These are phyloP conservation scores for Drosophila miranda DNA, from an alignment of 1,140 invertebrate genomes.

Conservation along the genomic window DNA sequence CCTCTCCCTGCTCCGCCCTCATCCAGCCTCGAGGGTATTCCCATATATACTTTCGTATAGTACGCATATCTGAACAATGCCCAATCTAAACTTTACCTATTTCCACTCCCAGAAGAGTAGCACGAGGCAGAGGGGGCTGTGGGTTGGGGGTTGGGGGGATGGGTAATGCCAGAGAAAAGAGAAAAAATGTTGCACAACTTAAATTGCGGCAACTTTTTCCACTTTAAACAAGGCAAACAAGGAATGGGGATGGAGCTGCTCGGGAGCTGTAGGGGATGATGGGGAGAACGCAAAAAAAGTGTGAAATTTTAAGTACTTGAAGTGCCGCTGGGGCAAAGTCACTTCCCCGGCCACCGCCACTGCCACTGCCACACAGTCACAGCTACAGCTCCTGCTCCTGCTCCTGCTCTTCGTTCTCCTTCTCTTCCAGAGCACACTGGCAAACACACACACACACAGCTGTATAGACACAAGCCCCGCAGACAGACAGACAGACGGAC, in stretches of 20 bases:
- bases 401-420: no score
- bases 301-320: constrained; percentile 78
- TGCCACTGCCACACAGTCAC: background rate
- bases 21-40: no score
- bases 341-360: constrained; percentile 19
- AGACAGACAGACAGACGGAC: constrained; percentile 9
- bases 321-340: constrained; percentile 58
- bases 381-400: background rate
- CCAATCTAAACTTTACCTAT: constrained; percentile 54
- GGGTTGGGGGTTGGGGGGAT: no score
- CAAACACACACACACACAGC: constrained; percentile 3
- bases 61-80: constrained; percentile 16
- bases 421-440: background rate
- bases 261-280: background rate
- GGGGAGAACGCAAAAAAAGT: constrained; percentile 51
- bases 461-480: constrained; percentile 6
- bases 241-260: background rate
- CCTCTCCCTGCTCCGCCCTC: no score
- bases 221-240: constrained; percentile 59
- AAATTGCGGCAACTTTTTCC: constrained; percentile 72
- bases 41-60: no score
- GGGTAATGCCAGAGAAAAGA: background rate
- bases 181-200: constrained; percentile 58
- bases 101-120: constrained; percentile 1
- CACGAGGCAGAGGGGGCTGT: background rate